phyloP scores from a whole-genome alignment of 1,140 invertebrate species.

The Dysdera silvatica region DNA sequence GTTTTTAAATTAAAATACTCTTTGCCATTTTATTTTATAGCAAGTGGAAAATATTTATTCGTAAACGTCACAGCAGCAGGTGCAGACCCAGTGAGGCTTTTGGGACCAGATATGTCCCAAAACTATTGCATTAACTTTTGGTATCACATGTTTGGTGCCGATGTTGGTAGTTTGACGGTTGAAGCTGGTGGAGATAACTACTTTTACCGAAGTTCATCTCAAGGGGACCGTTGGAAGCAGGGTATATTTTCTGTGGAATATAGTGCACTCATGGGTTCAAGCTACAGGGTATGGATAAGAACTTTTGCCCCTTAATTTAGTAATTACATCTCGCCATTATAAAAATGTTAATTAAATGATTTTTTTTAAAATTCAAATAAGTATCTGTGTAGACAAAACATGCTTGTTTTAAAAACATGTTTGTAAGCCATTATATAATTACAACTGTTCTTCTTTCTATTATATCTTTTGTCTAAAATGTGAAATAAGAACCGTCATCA shows the following conservation, averaged over 20 bases:
- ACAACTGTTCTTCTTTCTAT: too few species aligned
- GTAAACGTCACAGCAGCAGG: conserved; percentile 23
- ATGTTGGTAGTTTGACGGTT: conserved; percentile 15
- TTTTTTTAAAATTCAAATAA: too few species aligned
- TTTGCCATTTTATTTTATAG: conserved; percentile 1
- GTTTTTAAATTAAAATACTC: neutral
- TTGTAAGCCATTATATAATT: too few species aligned
- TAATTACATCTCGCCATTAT: too few species aligned
- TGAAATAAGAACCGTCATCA: too few species aligned
- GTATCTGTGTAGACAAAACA: too few species aligned
- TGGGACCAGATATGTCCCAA: neutral
- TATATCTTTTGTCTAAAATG: too few species aligned
- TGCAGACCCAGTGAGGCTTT: neutral
- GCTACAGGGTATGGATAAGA: too few species aligned
- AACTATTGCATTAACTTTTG: conserved; percentile 30
- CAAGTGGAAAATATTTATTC: conserved; percentile 32
- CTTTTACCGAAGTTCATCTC: conserved; percentile 1
- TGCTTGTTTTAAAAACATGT: too few species aligned
- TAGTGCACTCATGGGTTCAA: neutral
- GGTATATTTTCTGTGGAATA: conserved; percentile 1
- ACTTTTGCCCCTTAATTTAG: too few species aligned
- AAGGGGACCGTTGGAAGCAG: conserved; percentile 26
- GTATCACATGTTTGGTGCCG: conserved; percentile 34
- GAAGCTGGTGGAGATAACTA: neutral
- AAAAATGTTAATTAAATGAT: too few species aligned